These are phyloP conservation scores for Hylia prasina DNA, from an alignment of 2,113 vertebrate genomes.

Conservation along the genomic window DNA sequence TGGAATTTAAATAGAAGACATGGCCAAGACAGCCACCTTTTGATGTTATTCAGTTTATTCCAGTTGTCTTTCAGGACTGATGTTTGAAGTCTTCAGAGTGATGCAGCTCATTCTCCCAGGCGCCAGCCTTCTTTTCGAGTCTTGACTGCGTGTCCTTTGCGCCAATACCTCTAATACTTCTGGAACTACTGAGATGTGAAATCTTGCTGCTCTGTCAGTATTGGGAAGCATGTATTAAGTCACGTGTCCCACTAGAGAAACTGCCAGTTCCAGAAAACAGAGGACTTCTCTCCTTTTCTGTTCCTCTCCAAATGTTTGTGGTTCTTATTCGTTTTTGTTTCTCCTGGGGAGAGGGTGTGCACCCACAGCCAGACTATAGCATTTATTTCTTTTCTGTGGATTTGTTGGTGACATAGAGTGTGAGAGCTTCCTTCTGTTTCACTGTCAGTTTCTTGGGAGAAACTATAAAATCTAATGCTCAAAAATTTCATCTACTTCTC, in stretches of 20 bases:
- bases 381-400: background rate
- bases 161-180: background rate
- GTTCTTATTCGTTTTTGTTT: background rate
- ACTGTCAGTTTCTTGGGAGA: background rate
- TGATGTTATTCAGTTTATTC: background rate
- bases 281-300: background rate
- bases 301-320: background rate
- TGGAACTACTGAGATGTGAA: background rate
- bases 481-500: background rate
- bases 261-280: background rate
- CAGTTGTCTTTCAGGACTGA: background rate
- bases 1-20: background rate
- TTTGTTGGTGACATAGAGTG: background rate
- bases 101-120: background rate
- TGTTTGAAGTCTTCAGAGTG: background rate
- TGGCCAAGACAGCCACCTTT: background rate
- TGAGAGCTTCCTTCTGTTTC: background rate
- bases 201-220: background rate
- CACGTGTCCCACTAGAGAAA: background rate
- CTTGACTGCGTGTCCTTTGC: background rate
- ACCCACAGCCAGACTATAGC: background rate
- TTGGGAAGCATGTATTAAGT: background rate
- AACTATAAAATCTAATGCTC: background rate
- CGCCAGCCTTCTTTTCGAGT: background rate
- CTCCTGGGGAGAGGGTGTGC: background rate